Evolutionary conservation across 2,888 invertebrate genomes (phyloP).

Genomic region (Microplitis manilae): DNA sequence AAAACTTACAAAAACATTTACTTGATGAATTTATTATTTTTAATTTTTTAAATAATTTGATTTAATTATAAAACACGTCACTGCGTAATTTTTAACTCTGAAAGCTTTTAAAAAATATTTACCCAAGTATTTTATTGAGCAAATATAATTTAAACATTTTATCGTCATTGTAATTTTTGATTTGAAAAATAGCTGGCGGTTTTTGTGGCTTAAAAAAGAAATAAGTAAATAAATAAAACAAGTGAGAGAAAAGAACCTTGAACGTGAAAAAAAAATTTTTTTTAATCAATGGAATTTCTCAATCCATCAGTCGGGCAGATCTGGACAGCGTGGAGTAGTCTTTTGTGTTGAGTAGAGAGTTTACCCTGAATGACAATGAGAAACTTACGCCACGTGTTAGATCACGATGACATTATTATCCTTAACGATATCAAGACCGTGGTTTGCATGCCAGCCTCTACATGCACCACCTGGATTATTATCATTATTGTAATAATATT

Average conservation of each 20-base stretch:
- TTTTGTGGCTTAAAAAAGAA: neutral
- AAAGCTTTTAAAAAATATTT: too few species aligned
- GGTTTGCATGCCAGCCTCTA: neutral
- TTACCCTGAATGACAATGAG: constrained; percentile 10
- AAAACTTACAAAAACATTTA: neutral
- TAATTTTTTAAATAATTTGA: too few species aligned
- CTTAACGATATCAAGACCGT: constrained; percentile 2
- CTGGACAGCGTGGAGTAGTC: neutral
- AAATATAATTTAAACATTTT: too few species aligned
- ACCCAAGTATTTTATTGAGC: too few species aligned
- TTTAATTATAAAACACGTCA: too few species aligned
- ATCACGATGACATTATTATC: constrained; percentile 10
- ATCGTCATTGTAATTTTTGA: too few species aligned
- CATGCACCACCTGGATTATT: neutral
- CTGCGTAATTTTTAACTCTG: too few species aligned
- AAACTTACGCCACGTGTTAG: constrained; percentile 21
- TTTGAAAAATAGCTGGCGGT: too few species aligned
- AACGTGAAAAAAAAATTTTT: constrained; percentile 3
- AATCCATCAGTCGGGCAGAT: neutral
- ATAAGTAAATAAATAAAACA: neutral
- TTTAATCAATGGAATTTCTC: neutral
- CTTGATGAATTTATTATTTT: too few species aligned
- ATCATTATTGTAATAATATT: neutral
- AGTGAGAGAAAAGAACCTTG: constrained; percentile 1
- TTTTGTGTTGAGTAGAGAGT: neutral